These are phyloP conservation scores for Cetonia aurata DNA, from an alignment of 2,888 invertebrate genomes.

Conservation along the genomic window DNA sequence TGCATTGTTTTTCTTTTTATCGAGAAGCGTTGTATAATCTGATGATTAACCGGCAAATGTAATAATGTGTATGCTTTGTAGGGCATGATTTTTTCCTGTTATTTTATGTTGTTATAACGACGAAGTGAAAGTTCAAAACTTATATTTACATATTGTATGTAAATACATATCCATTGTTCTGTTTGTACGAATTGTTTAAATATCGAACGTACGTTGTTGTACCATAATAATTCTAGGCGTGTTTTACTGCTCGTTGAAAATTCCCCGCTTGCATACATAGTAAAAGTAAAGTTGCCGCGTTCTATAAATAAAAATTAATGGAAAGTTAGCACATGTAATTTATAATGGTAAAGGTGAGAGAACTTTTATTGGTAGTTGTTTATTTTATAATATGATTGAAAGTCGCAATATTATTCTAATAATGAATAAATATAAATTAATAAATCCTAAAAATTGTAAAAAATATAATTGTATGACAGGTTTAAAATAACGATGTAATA, in stretches of 20 bases:
- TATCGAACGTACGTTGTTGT: not conserved
- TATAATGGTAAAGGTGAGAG: no score
- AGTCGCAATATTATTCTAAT: no score
- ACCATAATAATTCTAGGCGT: not conserved
- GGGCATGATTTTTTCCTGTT: not conserved
- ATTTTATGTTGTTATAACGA: not conserved
- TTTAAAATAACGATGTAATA: no score
- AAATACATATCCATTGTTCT: constrained; percentile 3
- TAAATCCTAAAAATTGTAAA: no score
- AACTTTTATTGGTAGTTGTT: no score
- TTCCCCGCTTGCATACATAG: no score
- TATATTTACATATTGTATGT: constrained; percentile 2
- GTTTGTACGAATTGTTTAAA: not conserved
- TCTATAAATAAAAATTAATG: no score
- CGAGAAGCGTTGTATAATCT: constrained; percentile 8
- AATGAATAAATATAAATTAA: no score
- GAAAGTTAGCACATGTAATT: no score
- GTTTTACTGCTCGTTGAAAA: not conserved
- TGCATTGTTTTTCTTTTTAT: constrained; percentile 12
- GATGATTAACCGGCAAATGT: not conserved
- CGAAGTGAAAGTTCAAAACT: constrained; percentile 9
- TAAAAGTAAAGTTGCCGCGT: no score
- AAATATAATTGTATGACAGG: no score
- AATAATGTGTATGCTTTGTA: not conserved
- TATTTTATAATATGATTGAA: no score